Evolutionary conservation across 2,113 vertebrate genomes (phyloP).

Genomic region (Rhineura floridana): DNA sequence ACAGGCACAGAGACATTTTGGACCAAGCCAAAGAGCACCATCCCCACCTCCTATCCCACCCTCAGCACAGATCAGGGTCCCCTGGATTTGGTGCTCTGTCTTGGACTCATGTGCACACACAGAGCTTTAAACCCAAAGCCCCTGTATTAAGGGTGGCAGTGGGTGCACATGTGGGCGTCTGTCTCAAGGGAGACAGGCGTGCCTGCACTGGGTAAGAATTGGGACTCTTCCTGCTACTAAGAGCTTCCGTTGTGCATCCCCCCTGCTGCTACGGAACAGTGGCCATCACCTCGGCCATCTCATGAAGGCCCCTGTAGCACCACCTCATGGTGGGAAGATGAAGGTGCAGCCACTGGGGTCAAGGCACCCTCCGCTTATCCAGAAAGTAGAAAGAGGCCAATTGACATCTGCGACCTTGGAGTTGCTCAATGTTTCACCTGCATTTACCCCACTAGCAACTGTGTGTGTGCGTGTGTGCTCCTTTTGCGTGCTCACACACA

Average conservation of each 20-base stretch:
- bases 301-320: neutral
- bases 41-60: no score
- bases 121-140: neutral
- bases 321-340: neutral
- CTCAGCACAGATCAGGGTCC: neutral
- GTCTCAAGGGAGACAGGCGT: no score
- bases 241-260: neutral
- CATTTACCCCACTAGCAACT: neutral
- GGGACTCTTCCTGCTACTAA: no score
- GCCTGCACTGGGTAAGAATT: no score
- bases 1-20: no score
- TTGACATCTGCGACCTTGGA: neutral
- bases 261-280: neutral
- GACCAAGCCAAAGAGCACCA: neutral
- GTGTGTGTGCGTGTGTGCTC: neutral
- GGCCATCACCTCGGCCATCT: no score
- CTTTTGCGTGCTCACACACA: no score
- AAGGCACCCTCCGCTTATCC: neutral
- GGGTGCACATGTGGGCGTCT: no score
- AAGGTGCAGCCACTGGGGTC: neutral
- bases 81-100: neutral
- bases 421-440: neutral
- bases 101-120: neutral
- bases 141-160: no score
- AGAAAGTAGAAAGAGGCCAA: no score